These are phyloP conservation scores for Agonum fuliginosum DNA, from an alignment of 2,888 invertebrate genomes.

Conservation along the genomic window DNA sequence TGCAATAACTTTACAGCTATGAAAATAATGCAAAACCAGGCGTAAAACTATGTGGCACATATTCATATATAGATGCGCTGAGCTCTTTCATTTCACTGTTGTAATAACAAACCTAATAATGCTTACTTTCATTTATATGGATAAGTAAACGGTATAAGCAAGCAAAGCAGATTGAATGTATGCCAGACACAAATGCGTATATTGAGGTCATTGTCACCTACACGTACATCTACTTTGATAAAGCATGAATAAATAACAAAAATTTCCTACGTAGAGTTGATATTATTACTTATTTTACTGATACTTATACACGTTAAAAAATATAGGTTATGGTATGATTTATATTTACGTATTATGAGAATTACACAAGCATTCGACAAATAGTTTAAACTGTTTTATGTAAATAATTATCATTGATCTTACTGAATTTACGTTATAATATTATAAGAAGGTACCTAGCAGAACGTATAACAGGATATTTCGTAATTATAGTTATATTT, in stretches of 20 bases:
- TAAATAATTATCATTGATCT: no score
- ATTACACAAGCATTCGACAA: no score
- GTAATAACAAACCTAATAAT: constrained; percentile 49
- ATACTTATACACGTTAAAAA: no score
- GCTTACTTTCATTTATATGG: constrained; percentile 58
- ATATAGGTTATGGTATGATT: no score
- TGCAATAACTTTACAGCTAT: no score
- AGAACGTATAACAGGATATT: constrained; percentile 56
- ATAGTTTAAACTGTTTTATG: no score
- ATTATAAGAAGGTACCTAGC: constrained; percentile 28
- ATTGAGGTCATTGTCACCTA: constrained; percentile 58
- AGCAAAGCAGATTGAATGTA: constrained; percentile 46
- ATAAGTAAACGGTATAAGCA: constrained; percentile 53
- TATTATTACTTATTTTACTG: no score
- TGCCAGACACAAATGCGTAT: constrained; percentile 52
- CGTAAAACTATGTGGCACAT: constrained; percentile 51
- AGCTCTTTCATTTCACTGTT: constrained; percentile 50
- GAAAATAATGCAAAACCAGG: no score
- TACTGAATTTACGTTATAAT: constrained; percentile 37
- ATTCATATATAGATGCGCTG: constrained; percentile 41
- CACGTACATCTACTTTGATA: neutral
- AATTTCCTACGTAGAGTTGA: no score
- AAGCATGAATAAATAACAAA: neutral
- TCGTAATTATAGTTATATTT: constrained; percentile 55
- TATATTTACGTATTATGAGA: no score